Conservation (phyloP, 2,888 invertebrate genomes). For the Cerastis rubricosa region DNA sequence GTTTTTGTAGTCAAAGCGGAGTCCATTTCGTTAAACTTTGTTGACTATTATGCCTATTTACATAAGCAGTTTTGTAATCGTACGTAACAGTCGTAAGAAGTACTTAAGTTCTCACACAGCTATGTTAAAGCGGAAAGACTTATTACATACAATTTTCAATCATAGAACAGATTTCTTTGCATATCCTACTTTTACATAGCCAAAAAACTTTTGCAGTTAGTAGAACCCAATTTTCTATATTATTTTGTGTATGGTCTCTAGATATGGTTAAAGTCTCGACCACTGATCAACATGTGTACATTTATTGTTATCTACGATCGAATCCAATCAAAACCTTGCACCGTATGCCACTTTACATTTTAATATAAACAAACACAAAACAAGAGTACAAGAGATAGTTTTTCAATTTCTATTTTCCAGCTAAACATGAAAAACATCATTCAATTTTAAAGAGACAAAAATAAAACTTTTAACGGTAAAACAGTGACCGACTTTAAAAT, state of each 20-base stretch:
- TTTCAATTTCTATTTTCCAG: background rate
- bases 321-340: background rate
- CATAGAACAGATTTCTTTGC: no score
- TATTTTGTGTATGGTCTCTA: background rate
- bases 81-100: constrained; percentile 33
- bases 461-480: fast-evolving
- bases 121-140: background rate
- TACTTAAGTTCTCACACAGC: constrained; percentile 3
- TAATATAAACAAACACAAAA: background rate
- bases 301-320: background rate
- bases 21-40: constrained; percentile 61
- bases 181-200: background rate
- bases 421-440: background rate
- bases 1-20: constrained; percentile 76
- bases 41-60: constrained; percentile 68
- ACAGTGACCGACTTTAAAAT: constrained; percentile 69
- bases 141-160: background rate
- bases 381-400: background rate
- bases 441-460: background rate
- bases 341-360: constrained; percentile 19
- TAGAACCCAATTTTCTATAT: background rate
- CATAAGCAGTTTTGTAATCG: constrained; percentile 68
- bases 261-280: background rate
- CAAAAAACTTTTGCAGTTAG: background rate
- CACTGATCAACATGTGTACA: background rate